Conservation (phyloP, 2,888 invertebrate genomes). For the Subacronicta megacephala region DNA sequence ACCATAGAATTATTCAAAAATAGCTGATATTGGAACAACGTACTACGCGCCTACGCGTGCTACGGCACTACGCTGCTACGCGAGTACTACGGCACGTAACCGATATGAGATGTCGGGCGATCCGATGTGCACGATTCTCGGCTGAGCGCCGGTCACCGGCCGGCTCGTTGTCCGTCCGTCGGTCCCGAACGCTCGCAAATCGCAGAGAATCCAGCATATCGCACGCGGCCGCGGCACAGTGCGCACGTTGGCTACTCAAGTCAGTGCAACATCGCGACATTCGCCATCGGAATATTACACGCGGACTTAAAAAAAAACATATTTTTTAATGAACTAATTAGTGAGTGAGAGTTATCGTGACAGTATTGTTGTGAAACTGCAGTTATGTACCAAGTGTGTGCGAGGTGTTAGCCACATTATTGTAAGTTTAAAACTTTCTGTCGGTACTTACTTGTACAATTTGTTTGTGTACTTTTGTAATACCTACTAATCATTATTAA, state of each 20-base stretch:
- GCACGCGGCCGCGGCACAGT: constrained; percentile 45
- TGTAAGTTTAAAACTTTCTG: constrained; percentile 46
- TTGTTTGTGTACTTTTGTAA: not conserved
- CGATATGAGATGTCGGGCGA: not conserved
- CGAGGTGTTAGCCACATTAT: constrained; percentile 31
- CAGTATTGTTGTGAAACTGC: constrained; percentile 46
- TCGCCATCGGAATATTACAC: constrained; percentile 34
- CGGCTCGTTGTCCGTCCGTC: not conserved
- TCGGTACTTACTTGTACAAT: constrained; percentile 34
- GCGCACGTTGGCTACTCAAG: constrained; percentile 26
- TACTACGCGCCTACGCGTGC: not conserved
- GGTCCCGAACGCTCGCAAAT: no score
- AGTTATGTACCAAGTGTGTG: constrained; percentile 41
- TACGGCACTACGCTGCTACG: constrained; percentile 1
- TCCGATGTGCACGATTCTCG: not conserved
- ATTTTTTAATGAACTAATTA: constrained; percentile 35
- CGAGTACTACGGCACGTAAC: not conserved
- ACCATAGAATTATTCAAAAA: no score
- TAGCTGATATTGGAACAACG: no score
- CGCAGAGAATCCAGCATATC: constrained; percentile 24
- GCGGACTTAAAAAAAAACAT: constrained; percentile 37
- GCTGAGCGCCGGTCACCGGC: not conserved
- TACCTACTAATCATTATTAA: no score
- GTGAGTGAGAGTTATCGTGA: constrained; percentile 55
- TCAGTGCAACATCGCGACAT: constrained; percentile 18